A percentile compares a stretch with the other conserved stretches of the same genome.
Evolutionary conservation across 1,140 invertebrate species (phyloP).

Genomic region (Bombus terrestris): DNA sequence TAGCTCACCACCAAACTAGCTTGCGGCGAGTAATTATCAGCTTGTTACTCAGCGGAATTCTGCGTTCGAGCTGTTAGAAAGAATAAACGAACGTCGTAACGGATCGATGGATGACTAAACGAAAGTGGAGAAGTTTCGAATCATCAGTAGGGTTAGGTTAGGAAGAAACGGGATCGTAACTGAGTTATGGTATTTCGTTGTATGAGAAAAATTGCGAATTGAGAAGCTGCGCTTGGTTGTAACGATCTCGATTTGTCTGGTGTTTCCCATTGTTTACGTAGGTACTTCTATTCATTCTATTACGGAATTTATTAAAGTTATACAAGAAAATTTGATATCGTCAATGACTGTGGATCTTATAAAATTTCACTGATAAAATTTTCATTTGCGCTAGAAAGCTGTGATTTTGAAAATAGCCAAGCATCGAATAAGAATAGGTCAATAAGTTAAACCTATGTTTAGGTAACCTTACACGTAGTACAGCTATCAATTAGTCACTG

Average conservation of each 20-base stretch:
- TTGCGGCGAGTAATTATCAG: constrained; percentile 73
- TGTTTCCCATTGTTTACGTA: background rate
- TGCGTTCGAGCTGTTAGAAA: constrained; percentile 15
- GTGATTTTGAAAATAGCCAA: no score
- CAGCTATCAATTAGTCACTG: no score
- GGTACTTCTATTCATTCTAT: background rate
- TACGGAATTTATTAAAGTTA: no score
- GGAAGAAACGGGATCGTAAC: background rate
- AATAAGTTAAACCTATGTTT: background rate
- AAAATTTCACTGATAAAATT: no score
- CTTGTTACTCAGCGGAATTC: constrained; percentile 32
- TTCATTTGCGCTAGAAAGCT: no score
- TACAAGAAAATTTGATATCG: no score
- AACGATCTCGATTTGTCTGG: background rate
- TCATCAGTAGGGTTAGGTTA: no score
- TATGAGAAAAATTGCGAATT: background rate
- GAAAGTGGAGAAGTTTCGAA: background rate
- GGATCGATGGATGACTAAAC: background rate
- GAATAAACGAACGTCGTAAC: background rate
- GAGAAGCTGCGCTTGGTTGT: background rate
- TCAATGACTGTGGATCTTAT: no score
- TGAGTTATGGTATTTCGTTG: background rate
- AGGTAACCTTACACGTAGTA: background rate
- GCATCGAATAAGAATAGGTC: no score
- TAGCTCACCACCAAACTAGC: background rate